A percentile compares a stretch with the other conserved stretches of the same genome.
Conservation (phyloP, 2,797 vertebrate genomes). For the Eleutherodactylus coqui region DNA sequence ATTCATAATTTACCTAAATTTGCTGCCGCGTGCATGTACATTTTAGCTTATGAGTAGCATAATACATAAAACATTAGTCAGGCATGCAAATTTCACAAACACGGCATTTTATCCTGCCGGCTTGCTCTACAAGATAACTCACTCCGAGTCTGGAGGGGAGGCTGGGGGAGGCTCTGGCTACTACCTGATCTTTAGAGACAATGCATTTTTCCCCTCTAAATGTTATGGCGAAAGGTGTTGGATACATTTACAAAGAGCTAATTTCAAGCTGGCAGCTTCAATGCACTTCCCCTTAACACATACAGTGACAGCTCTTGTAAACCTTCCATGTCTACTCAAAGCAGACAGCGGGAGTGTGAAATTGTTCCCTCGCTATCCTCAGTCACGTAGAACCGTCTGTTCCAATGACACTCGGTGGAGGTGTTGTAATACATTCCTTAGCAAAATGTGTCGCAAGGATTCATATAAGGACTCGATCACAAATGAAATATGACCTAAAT, state of each 20-base stretch:
- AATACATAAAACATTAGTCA: slow-evolving; percentile 79
- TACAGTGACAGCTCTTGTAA: slow-evolving; percentile 49
- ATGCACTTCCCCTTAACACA: slow-evolving; percentile 27
- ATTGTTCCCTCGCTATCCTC: slow-evolving; percentile 52
- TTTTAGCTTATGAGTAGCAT: slow-evolving; percentile 76
- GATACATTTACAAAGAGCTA: slow-evolving; percentile 47
- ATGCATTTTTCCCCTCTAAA: slow-evolving; percentile 48
- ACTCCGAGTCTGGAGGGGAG: slow-evolving; percentile 68
- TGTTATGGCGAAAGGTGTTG: slow-evolving; percentile 52
- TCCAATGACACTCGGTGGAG: slow-evolving; percentile 41
- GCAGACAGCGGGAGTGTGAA: slow-evolving; percentile 56
- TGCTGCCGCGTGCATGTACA: slow-evolving; percentile 77
- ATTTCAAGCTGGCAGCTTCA: slow-evolving; percentile 54
- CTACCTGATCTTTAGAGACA: slow-evolving; percentile 58
- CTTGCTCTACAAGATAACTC: slow-evolving; percentile 77
- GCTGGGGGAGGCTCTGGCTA: slow-evolving; percentile 46
- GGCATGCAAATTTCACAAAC: slow-evolving; percentile 75
- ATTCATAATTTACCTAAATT: slow-evolving; percentile 86
- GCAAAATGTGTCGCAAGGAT: slow-evolving; percentile 25
- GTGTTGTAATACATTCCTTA: slow-evolving; percentile 52
- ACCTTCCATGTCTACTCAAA: slow-evolving; percentile 54
- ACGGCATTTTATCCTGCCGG: slow-evolving; percentile 68
- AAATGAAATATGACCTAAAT: background rate
- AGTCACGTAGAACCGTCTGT: slow-evolving; percentile 42
- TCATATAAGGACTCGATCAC: background rate